These are phyloP conservation scores for Eupeodes latifasciatus DNA, from an alignment of 2,888 invertebrate species.

Conservation along the genomic window DNA sequence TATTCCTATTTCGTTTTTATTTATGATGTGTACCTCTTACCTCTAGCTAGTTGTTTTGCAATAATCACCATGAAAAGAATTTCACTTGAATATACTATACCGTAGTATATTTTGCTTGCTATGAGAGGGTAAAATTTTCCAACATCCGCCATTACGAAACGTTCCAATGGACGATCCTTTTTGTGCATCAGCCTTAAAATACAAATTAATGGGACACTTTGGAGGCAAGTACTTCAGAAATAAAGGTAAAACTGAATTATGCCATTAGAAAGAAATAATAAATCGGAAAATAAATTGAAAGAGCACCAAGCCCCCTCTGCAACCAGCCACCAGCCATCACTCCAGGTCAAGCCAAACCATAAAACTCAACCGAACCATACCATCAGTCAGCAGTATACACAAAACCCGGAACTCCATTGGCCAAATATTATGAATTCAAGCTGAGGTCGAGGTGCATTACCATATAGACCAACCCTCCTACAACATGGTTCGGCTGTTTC, in stretches of 20 bases:
- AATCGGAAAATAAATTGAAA: conserved; percentile 75
- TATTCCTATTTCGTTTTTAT: conserved; percentile 28
- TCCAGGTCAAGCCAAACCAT: not conserved
- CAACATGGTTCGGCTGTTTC: not conserved
- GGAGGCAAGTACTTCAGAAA: conserved; percentile 72
- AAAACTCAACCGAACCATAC: not conserved
- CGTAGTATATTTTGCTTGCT: conserved; percentile 37
- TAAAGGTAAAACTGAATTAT: conserved; percentile 76
- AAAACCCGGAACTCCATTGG: conserved; percentile 51
- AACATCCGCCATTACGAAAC: conserved; percentile 27
- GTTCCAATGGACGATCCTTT: conserved; percentile 41
- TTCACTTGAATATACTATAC: conserved; percentile 60
- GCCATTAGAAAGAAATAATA: conserved; percentile 75
- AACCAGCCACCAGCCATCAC: not conserved
- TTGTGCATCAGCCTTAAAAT: conserved; percentile 61
- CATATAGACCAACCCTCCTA: not conserved
- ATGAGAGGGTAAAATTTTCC: conserved; percentile 22
- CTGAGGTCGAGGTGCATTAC: conserved; percentile 35
- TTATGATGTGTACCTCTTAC: not conserved
- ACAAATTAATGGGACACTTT: conserved; percentile 76
- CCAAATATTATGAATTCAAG: conserved; percentile 59
- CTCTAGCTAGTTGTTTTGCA: conserved; percentile 32
- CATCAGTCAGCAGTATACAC: conserved; percentile 17
- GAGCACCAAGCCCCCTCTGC: conserved; percentile 40
- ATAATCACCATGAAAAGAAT: conserved; percentile 70